Conservation (phyloP, 1,140 invertebrate species). For the Melanaphis sacchari region DNA sequence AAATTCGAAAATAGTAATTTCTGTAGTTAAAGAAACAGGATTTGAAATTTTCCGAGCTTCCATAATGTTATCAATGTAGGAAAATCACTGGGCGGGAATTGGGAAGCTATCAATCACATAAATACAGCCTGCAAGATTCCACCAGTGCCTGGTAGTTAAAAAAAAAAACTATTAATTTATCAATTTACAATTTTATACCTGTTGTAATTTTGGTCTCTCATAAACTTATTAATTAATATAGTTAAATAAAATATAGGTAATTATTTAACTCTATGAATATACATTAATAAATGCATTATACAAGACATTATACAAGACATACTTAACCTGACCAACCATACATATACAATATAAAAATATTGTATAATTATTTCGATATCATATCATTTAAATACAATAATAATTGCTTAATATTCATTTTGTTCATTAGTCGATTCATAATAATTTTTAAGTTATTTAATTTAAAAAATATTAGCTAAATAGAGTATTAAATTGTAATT, state of each 20-base stretch:
- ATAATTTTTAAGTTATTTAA: not conserved
- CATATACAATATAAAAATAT: no score
- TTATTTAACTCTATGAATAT: not conserved
- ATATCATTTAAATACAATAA: not conserved
- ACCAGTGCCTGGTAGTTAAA: not conserved
- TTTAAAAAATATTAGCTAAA: not conserved
- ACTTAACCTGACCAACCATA: no score
- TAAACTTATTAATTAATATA: not conserved
- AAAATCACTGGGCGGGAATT: not conserved
- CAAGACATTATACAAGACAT: no score
- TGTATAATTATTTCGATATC: no score
- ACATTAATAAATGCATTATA: not conserved
- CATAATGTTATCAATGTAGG: not conserved
- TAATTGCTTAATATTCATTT: not conserved
- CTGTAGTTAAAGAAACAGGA: not conserved
- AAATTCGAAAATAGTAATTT: not conserved
- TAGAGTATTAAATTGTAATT: no score
- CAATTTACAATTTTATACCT: not conserved
- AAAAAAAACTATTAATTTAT: not conserved
- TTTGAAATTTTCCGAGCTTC: not conserved
- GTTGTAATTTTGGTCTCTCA: no score
- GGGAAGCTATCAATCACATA: not conserved
- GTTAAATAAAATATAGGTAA: rapidly evolving
- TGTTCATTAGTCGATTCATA: not conserved
- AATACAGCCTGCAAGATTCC: not conserved